Percentiles rank a stretch among this genome's conserved stretches.
These are phyloP conservation scores for Falco columbarius DNA, from an alignment of 2,797 vertebrate genomes.

Conservation along the genomic window DNA sequence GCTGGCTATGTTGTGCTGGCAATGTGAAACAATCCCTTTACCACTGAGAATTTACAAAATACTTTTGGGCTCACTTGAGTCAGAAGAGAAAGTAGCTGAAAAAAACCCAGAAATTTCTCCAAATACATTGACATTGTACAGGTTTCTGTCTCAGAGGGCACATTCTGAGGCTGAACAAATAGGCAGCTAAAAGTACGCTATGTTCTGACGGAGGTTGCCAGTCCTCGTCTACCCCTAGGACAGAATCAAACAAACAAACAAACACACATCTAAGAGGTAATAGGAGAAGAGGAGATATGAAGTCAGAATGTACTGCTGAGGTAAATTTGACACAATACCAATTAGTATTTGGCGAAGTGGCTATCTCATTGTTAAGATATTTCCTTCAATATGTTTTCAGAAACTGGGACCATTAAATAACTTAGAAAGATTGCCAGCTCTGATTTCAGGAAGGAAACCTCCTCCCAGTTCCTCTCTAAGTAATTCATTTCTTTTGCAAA, in stretches of 20 bases:
- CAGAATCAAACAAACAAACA: constrained; percentile 67
- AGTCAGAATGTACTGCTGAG: constrained; percentile 73
- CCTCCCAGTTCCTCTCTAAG: constrained; percentile 85
- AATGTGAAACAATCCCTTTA: neutral
- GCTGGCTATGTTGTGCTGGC: neutral
- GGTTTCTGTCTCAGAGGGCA: constrained; percentile 23
- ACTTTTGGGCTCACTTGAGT: neutral
- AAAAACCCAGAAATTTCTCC: neutral
- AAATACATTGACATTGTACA: neutral
- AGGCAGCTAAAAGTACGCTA: constrained; percentile 24
- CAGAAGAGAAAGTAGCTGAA: neutral
- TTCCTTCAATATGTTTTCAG: constrained; percentile 84
- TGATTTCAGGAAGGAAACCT: constrained; percentile 88
- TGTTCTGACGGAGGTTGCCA: constrained; percentile 53
- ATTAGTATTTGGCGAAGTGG: constrained; percentile 77
- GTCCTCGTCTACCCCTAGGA: constrained; percentile 3
- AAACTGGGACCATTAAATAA: constrained; percentile 78
- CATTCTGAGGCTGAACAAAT: neutral
- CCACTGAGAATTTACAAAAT: neutral
- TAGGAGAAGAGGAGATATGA: constrained; percentile 60
- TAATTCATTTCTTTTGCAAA: constrained; percentile 75
- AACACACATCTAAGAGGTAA: constrained; percentile 35
- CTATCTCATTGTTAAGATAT: constrained; percentile 82
- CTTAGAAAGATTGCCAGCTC: constrained; percentile 79
- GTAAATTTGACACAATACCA: constrained; percentile 78